Conservation (phyloP, 2,888 invertebrate species). For the Chymomyza fuscimana region DNA sequence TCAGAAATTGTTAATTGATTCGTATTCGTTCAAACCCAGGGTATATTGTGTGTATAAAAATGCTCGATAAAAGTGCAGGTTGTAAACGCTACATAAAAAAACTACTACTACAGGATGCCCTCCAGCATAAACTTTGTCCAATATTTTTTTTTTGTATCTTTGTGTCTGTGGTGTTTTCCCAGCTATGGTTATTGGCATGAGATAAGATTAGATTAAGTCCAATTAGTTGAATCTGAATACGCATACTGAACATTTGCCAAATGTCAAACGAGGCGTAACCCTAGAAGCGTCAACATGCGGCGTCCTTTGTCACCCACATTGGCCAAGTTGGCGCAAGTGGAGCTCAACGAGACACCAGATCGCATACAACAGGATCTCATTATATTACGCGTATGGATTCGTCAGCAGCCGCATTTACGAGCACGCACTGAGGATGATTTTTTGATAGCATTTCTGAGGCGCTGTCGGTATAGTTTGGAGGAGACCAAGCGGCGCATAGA, state of each 20-base stretch:
- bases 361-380: constrained; percentile 79
- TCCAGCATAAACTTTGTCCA: neutral
- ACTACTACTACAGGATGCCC: constrained; percentile 12
- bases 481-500: constrained; percentile 73
- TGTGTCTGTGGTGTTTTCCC: constrained; percentile 37
- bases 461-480: constrained; percentile 73
- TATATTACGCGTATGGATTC: constrained; percentile 80
- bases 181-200: constrained; percentile 21
- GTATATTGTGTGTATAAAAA: neutral
- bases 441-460: constrained; percentile 67
- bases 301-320: constrained; percentile 68
- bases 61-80: constrained; percentile 26
- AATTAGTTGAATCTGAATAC: constrained; percentile 37
- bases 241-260: constrained; percentile 20
- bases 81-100: constrained; percentile 23
- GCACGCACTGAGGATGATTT: constrained; percentile 75
- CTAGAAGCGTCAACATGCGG: constrained; percentile 51
- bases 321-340: constrained; percentile 78
- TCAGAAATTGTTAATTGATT: too few species aligned
- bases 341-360: constrained; percentile 80
- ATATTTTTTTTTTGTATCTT: constrained; percentile 6
- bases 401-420: constrained; percentile 80
- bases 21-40: too few species aligned
- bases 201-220: constrained; percentile 55
- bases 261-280: constrained; percentile 1